Evolutionary conservation across 2,797 vertebrate genomes (phyloP).

Genomic region (Taeniopygia guttata): DNA sequence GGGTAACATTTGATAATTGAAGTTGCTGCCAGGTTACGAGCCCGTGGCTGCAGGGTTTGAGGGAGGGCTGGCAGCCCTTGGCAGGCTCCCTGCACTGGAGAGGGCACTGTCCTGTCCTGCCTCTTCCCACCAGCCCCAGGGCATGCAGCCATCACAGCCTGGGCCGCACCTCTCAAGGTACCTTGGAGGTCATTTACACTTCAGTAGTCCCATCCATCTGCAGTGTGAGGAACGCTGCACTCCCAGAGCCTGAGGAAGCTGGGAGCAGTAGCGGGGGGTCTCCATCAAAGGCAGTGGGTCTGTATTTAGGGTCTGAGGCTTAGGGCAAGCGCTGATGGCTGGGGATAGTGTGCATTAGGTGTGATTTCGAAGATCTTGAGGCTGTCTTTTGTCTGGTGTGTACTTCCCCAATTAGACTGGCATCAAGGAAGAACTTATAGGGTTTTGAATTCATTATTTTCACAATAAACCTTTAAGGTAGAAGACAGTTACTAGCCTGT

Average conservation of each 20-base stretch:
- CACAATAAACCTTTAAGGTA: background rate
- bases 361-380: background rate
- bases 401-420: background rate
- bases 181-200: background rate
- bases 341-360: background rate
- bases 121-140: background rate
- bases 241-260: background rate
- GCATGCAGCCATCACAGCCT: background rate
- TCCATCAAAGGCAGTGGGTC: background rate
- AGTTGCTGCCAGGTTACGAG: background rate
- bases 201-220: background rate
- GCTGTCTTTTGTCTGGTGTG: background rate
- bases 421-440: background rate
- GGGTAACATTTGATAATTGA: slow-evolving; percentile 74
- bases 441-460: background rate
- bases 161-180: background rate
- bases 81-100: background rate
- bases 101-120: background rate
- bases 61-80: background rate
- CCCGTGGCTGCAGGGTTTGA: accelerated
- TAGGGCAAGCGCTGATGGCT: background rate
- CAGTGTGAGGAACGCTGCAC: background rate
- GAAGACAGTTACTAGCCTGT: background rate
- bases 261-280: background rate
- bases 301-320: background rate